Evolutionary conservation across 1,140 invertebrate genomes (phyloP).

Genomic region (Drosophila pectinifera): DNA sequence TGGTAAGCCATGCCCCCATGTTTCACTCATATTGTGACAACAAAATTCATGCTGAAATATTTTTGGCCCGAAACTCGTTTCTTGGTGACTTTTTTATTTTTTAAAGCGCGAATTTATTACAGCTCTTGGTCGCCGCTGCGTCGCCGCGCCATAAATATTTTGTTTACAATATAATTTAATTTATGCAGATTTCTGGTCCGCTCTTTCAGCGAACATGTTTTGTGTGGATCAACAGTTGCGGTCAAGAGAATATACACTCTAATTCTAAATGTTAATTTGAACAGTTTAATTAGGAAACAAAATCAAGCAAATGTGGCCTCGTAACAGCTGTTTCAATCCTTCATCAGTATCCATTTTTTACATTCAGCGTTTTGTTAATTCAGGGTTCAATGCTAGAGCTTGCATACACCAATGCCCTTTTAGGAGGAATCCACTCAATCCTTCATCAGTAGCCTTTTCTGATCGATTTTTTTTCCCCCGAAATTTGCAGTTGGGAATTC

Average conservation of each 20-base stretch:
- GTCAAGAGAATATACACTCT: not conserved
- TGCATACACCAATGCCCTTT: too few relatives aligned
- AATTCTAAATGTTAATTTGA: too few relatives aligned
- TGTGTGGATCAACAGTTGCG: slow-evolving; percentile 1
- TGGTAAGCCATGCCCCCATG: slow-evolving; percentile 44
- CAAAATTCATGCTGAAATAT: slow-evolving; percentile 81
- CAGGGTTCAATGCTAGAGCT: too few relatives aligned
- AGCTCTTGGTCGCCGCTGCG: slow-evolving; percentile 48
- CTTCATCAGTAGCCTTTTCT: too few relatives aligned
- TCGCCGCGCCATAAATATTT: slow-evolving; percentile 76
- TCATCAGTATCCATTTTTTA: too few relatives aligned
- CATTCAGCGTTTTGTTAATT: too few relatives aligned
- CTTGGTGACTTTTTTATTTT: slow-evolving; percentile 12
- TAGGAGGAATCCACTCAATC: too few relatives aligned
- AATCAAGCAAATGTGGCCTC: too few relatives aligned
- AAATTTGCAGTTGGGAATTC: too few relatives aligned
- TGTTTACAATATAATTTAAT: slow-evolving; percentile 83
- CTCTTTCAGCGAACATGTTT: slow-evolving; percentile 50
- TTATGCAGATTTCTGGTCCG: slow-evolving; percentile 74
- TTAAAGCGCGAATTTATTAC: slow-evolving; percentile 82
- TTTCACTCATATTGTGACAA: slow-evolving; percentile 64
- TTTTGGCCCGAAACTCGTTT: slow-evolving; percentile 60
- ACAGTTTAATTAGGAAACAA: too few relatives aligned
- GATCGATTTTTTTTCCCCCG: too few relatives aligned
- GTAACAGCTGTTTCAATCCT: too few relatives aligned